Evolutionary conservation across 2,888 invertebrate species (phyloP), one percentile per base, ranked within the genome.

Genomic region (Macrostomum cliftonense): DNA sequence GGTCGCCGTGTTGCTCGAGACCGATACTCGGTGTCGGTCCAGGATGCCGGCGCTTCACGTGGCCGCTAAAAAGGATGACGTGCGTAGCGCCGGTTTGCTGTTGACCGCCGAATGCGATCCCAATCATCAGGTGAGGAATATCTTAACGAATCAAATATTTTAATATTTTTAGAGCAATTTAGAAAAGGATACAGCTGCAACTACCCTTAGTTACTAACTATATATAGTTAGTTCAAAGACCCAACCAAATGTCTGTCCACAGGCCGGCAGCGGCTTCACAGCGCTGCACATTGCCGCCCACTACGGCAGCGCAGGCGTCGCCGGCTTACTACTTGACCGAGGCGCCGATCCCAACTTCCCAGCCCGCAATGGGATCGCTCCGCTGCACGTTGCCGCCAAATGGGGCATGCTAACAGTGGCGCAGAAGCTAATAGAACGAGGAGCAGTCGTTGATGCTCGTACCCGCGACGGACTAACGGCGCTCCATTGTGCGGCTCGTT

Each of bases 281-380:
- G 95, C 97, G 12, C 77, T 99, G 48, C 97, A 99, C 73, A 97
- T 99, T 65, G 89, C 93, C 49, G 84, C 95, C 13, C 97, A 99
- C 74, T 97, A 99, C 68, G 95, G 97, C 56, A 97, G 97, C 73
- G 88, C 89, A 65, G 80, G 84, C 56, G 89, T 99, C 49, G 97
- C 89, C 55, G 80, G 83, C 60, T 74, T 99, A 58, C 78, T 99
- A 50, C 79, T 97, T 54, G 85, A 88, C 57, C 40, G 17, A 2
- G 40, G 40, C 16, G 40, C 40, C 17, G 40, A 40, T 40, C 16
- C 17, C 4, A 40, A 40, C 40, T 40, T 40, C 17, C 16, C 16
- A 9, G 40, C 40, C 19, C 73, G 89, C 86, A 97, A 97, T 74
- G 95, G 95, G 57, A 77, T 97, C 61, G 97, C 95, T 73, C 95